phyloP scores from a whole-genome alignment of 2,113 vertebrate genomes.

The Tricholaema leucomelas region DNA sequence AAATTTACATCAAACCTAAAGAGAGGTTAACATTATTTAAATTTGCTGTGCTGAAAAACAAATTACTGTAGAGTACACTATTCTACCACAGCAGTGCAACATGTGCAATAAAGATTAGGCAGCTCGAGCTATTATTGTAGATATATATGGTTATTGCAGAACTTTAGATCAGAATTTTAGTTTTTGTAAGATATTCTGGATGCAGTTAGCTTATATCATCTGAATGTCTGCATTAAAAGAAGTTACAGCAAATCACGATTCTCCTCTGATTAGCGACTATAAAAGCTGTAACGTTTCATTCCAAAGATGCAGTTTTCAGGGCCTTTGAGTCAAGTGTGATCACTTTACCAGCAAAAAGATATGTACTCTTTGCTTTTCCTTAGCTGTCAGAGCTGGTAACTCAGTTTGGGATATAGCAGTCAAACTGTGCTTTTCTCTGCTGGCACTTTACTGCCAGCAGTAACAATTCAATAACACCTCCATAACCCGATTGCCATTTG shows the following conservation, averaged over 20 bases:
- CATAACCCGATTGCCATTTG: conserved; percentile 23
- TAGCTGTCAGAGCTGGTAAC: conserved; percentile 35
- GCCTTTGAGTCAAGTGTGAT: conserved; percentile 24
- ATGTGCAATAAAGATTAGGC: neutral
- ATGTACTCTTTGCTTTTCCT: neutral
- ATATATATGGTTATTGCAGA: neutral
- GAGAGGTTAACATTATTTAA: conserved; percentile 9
- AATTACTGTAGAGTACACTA: neutral
- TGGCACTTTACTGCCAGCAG: conserved; percentile 36
- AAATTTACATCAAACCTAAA: conserved; percentile 21
- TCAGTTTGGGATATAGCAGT: conserved; percentile 12
- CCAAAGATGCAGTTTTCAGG: neutral
- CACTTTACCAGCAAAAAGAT: conserved; percentile 17
- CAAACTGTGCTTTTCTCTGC: conserved; percentile 19
- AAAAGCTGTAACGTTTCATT: neutral
- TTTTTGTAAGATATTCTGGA: neutral
- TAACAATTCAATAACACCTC: conserved; percentile 44
- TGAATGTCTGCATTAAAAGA: conserved; percentile 8
- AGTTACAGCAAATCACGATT: neutral
- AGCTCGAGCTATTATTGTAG: neutral
- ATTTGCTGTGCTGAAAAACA: conserved; percentile 2
- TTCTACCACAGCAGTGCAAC: neutral
- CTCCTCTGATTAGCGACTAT: neutral
- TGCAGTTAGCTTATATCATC: neutral
- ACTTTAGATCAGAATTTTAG: neutral